Base-by-base conservation (phyloP, 2,797 vertebrate species). In the Silurus aristotelis region DNA sequence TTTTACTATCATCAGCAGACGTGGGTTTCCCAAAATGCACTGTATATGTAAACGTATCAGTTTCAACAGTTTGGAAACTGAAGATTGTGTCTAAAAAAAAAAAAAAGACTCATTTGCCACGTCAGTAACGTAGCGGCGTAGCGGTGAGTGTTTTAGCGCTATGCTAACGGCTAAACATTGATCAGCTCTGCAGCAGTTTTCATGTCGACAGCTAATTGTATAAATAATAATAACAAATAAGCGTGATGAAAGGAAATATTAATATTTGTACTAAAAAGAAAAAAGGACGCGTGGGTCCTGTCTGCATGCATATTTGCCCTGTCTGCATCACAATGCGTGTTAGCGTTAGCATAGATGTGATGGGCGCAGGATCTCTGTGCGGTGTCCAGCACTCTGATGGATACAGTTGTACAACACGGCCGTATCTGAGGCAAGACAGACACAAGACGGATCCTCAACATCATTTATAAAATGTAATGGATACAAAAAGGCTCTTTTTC, bases 401-500 rank as follows among this genome's bases (percentile, higher is more conserved):
- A 88, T 84, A 73, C 85, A 80, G 68, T 82, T 88, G 82, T 85
- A 88, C 80, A 85, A 81, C 86, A 87, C 68, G 46, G 70, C 83
- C 70, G 72, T 83, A 85, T 83, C 85, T 83, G 80, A 82, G 70
- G 70, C 19, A 27, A 81, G 70, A 86, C 71, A 38, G 72, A 85
- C 84, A 64, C n/a, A 56, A 87, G 84, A 87, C 55, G 58, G 70
- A 88, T 87, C 82, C 75, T 85, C 83, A 14, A 43, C 81, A 79
- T 88, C 46, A 88, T 89, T 89, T 83, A 85, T 85, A 86, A 89
- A 88, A 86, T 84, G 63, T 55, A 84, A 46, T 48, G 46, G 77
- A 88, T 85, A 85, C 70, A 84, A 76, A 86, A 72, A 82, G 84
- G 76, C 60, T 85, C 73, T 85, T 85, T 89, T 90, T 89, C 86